Conservation (phyloP, 1,140 invertebrate genomes). For the Lordiphosa clarofinis region DNA sequence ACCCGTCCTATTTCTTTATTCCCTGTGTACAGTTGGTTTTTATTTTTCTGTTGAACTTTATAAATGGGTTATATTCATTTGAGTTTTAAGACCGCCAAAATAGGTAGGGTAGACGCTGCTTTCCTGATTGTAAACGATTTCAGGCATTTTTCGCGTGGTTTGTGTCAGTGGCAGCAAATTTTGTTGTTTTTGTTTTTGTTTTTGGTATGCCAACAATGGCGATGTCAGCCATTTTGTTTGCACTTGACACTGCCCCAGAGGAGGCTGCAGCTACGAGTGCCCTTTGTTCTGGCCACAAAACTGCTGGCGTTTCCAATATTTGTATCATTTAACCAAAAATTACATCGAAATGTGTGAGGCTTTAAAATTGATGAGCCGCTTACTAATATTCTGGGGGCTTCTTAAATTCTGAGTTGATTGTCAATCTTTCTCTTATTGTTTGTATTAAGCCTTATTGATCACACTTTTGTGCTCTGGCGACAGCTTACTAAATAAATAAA, state of each 20-base stretch:
- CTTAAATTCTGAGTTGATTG: conserved; percentile 3
- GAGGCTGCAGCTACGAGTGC: conserved; percentile 19
- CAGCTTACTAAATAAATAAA: conserved; percentile 26
- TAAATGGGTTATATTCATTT: conserved; percentile 16
- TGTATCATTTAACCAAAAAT: conserved; percentile 27
- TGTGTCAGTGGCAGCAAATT: conserved; percentile 49
- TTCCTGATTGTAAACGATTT: conserved; percentile 21
- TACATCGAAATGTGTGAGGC: conserved; percentile 11
- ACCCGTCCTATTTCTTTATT: conserved; percentile 3
- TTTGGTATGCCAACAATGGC: conserved; percentile 46
- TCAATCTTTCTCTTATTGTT: conserved; percentile 9
- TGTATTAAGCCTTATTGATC: conserved; percentile 5
- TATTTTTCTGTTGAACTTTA: conserved; percentile 4
- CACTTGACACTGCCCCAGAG: conserved; percentile 51
- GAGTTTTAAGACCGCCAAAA: neutral
- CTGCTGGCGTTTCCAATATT: conserved; percentile 36
- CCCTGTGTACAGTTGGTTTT: conserved; percentile 15
- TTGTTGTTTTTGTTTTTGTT: neutral
- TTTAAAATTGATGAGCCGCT: conserved; percentile 23
- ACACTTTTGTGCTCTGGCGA: conserved; percentile 15
- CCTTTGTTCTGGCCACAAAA: conserved; percentile 17
- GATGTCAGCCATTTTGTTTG: conserved; percentile 60
- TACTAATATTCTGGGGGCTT: neutral
- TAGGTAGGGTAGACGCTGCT: conserved; percentile 10
- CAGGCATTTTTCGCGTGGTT: conserved; percentile 45